Evolutionary conservation across 2,797 vertebrate species (phyloP).

Genomic region (Eulemur coronatus): DNA sequence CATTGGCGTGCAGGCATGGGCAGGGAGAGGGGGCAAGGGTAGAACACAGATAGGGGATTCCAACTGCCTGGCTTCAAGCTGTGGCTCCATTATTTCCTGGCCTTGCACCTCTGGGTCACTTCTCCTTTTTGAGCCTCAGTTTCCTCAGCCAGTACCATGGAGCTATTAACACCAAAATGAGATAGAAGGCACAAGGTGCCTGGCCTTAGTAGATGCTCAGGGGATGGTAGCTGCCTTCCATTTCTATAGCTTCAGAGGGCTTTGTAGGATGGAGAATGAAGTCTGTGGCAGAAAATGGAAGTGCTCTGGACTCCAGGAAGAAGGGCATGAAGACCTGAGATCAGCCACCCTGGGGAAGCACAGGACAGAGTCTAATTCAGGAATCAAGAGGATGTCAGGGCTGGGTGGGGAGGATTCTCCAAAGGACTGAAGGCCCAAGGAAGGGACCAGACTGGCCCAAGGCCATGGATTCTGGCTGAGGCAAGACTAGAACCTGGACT

Average conservation of each 20-base stretch:
- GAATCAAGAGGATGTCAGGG: background rate
- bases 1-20: background rate
- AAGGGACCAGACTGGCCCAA: background rate
- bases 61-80: background rate
- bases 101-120: background rate
- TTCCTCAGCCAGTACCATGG: background rate
- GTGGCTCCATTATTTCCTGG: background rate
- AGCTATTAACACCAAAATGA: background rate
- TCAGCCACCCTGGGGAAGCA: background rate
- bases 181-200: background rate
- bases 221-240: background rate
- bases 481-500: background rate
- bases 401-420: background rate
- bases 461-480: background rate
- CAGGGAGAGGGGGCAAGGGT: background rate
- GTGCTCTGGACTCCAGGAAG: background rate
- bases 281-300: background rate
- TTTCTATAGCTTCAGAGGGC: background rate
- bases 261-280: background rate
- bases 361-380: background rate
- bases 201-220: background rate
- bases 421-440: background rate
- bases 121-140: background rate
- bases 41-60: background rate
- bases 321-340: background rate